These are phyloP conservation scores for Gnatocerus cornutus DNA, from an alignment of 2,888 invertebrate genomes.

Conservation along the genomic window DNA sequence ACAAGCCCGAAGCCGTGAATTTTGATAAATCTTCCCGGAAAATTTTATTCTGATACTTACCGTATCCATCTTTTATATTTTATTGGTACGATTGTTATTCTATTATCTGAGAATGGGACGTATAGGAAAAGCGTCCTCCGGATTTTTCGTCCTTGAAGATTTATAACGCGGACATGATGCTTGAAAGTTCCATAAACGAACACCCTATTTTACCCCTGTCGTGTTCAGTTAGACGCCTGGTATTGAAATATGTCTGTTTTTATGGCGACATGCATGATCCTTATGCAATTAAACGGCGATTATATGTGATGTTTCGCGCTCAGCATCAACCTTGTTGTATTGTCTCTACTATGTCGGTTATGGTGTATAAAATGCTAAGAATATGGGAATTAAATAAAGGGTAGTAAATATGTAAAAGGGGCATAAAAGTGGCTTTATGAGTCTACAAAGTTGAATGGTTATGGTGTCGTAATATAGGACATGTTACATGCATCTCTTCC, in stretches of 20 bases:
- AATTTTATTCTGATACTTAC: conserved; percentile 13
- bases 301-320: conserved; percentile 28
- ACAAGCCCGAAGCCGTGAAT: background rate
- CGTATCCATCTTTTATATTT: conserved; percentile 26
- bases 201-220: conserved; percentile 23
- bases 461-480: conserved; percentile 56
- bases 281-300: conserved; percentile 22
- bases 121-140: background rate
- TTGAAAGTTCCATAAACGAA: conserved; percentile 7
- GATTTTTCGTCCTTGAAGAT: conserved; percentile 10
- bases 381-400: conserved; percentile 65
- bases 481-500: conserved; percentile 47
- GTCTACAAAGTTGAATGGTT: conserved; percentile 64
- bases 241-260: conserved; percentile 24
- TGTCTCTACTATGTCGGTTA: conserved; percentile 56
- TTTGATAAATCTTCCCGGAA: conserved; percentile 17
- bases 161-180: conserved; percentile 9
- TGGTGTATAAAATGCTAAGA: conserved; percentile 59
- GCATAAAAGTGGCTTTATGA: conserved; percentile 63
- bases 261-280: conserved; percentile 7
- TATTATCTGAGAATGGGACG: conserved; percentile 28
- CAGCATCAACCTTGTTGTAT: conserved; percentile 44
- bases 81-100: conserved; percentile 30
- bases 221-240: conserved; percentile 6
- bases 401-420: conserved; percentile 65